Conservation (phyloP, 2,888 invertebrate species). For the Cheilosia pagana region DNA sequence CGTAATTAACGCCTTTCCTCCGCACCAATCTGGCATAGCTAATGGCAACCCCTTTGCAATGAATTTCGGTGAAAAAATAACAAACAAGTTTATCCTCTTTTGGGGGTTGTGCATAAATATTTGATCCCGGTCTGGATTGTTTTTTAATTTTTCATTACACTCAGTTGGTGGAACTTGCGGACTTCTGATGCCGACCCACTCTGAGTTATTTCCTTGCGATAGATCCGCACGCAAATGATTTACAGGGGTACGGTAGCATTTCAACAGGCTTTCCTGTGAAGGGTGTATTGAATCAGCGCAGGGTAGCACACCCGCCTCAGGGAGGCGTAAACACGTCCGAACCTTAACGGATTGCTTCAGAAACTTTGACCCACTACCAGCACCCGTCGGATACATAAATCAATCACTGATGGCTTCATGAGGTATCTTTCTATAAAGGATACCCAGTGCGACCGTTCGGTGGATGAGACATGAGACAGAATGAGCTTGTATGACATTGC, state of each 20-base stretch:
- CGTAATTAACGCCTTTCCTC: conserved; percentile 1
- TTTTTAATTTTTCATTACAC: conserved; percentile 43
- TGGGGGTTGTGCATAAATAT: conserved; percentile 21
- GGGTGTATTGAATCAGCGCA: conserved; percentile 7
- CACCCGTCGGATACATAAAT: conserved; percentile 47
- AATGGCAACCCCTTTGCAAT: not conserved
- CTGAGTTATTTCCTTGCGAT: conserved; percentile 33
- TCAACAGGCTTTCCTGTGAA: conserved; percentile 19
- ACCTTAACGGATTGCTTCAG: conserved; percentile 9
- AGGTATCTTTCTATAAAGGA: not conserved
- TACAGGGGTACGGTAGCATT: conserved; percentile 41
- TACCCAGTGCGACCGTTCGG: conserved; percentile 10
- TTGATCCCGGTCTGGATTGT: conserved; percentile 22
- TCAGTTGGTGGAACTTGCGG: conserved; percentile 17
- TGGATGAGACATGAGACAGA: not conserved
- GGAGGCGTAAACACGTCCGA: conserved; percentile 9
- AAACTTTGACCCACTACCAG: not conserved
- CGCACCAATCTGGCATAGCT: not conserved
- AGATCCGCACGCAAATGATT: conserved; percentile 37
- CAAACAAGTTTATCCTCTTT: not conserved
- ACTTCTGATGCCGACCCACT: conserved; percentile 25
- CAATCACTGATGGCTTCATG: conserved; percentile 54
- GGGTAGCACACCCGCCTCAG: not conserved
- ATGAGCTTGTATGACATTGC: conserved; percentile 27
- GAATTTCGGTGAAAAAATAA: conserved; percentile 22